A percentile compares a stretch with the other conserved stretches of the same genome.
These are phyloP conservation scores for Euplexia lucipara DNA, from an alignment of 2,888 invertebrate species.

Conservation along the genomic window DNA sequence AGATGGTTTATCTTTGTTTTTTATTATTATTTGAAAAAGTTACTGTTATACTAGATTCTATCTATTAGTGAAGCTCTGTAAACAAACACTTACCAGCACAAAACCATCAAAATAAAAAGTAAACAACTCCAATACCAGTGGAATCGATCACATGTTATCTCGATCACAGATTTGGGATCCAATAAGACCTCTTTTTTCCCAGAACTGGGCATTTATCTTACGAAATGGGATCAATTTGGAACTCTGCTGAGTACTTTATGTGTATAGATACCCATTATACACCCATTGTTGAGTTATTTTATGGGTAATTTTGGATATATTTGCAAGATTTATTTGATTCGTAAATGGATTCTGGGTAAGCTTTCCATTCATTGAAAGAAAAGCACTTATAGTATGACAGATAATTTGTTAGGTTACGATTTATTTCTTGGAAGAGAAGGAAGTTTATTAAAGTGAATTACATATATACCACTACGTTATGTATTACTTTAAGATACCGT, in stretches of 20 bases:
- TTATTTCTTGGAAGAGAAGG: slow-evolving; percentile 6
- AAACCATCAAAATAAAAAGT: slow-evolving; percentile 33
- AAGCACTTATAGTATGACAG: slow-evolving; percentile 26
- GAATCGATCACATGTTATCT: slow-evolving; percentile 74
- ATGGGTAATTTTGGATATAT: slow-evolving; percentile 50
- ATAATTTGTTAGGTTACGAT: slow-evolving; percentile 2
- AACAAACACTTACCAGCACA: slow-evolving; percentile 1
- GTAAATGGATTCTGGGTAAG: slow-evolving; percentile 45
- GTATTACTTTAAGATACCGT: too few relatives aligned
- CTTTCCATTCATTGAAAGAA: slow-evolving; percentile 28
- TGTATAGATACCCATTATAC: slow-evolving; percentile 42
- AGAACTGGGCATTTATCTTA: slow-evolving; percentile 73
- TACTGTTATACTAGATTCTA: too few relatives aligned
- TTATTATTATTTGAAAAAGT: too few relatives aligned
- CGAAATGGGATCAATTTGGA: slow-evolving; percentile 73
- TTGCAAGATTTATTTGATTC: slow-evolving; percentile 43
- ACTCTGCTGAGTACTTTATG: slow-evolving; percentile 54
- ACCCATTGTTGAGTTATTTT: slow-evolving; percentile 46
- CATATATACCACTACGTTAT: too few relatives aligned
- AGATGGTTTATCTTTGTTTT: too few relatives aligned
- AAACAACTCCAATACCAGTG: slow-evolving; percentile 44
- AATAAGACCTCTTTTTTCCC: slow-evolving; percentile 75
- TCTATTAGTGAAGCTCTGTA: not conserved
- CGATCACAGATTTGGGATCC: slow-evolving; percentile 74
- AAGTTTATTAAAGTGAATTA: slow-evolving; percentile 1